Evolutionary conservation across 2,113 vertebrate species (phyloP), one percentile per base, ranked within the genome.

Genomic region (Dicaeum eximium): DNA sequence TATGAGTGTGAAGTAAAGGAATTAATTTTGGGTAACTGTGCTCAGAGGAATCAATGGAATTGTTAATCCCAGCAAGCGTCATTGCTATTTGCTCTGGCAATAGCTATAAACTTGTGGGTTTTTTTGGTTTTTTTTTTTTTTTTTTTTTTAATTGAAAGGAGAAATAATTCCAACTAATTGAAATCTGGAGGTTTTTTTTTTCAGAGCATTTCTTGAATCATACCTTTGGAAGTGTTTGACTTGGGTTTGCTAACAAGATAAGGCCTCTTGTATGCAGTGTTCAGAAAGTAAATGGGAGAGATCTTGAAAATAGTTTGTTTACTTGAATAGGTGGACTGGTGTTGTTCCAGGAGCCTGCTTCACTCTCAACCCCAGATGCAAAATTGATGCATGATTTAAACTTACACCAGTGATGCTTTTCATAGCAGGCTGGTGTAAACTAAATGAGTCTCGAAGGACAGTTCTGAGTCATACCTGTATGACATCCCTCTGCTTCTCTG

Each of bases 1-100:
- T 91, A 60, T 44, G 54, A 95, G 71, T 88, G 90, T 93, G 93
- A 94, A 94, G 56, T 66, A 70, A 72, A 82, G 66, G 89, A 88
- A 91, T 75, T 79, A 85, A 67, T 95, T 95, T 94, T 0, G 3
- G 64, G 79, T 82, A 89, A 58, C 87, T 85, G 24, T 90, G 62
- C 58, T 51, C 62, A 88, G 86, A 80, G 44, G 71, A 75, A 69
- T 84, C 65, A 84, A 61, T 65, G 22, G 66, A 89, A 80, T 91
- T 69, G 67, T 90, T 95, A 91, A 93, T 80, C 71, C 47, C 33
- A 91, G 58, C 42, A 77, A 72, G 30, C 12, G 20, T 69, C 5
- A 13, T 57, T 92, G 38, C 35, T 79, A 7, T 64, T 69, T 80
- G 19, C 14, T 74, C 19, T 89, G 67, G 24, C 31, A 70, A 48